Base-by-base conservation (phyloP, 2,888 invertebrate species). In the Plagodis pulveraria region DNA sequence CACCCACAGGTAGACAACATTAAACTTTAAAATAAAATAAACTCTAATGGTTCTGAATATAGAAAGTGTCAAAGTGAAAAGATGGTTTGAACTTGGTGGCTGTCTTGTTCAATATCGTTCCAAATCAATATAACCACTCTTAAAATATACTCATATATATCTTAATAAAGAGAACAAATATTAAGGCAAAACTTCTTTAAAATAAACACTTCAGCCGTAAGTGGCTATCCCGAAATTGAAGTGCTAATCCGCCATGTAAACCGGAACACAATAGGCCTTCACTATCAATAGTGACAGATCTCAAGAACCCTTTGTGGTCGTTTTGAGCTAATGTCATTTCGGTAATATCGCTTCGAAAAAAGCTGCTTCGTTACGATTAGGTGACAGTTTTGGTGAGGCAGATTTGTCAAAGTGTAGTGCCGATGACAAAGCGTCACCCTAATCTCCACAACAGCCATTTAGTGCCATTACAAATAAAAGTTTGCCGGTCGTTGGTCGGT, bases 401-500 rank as follows among this genome's bases (percentile, higher is more conserved):
- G 80, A 81, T 78, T 83, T 82, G 81, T 77, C 76, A 77, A 77
- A 79, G 71, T 69, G 71, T 68, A 76, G 78, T 80, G 79, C 68
- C 74, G 82, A 80, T 83, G 86, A 90, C 91, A 91, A 90, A 79
- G 87, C 83, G 77, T 78, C 81, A 84, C 86, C 84, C 82, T 91
- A 91, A 91, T 90, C 91, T 87, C 83, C 79, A 86, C 86, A 88
- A 90, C 88, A 91, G 87, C 86, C 90, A 91, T 91, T 91, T 91
- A 91, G 87, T 83, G 84, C 75, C 73, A 86, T 87, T 85, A 89
- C 90, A 90, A 89, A 91, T 91, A 92, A 87, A 89, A 91, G 89
- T 90, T 89, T 84, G 87, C 56, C 60, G 52, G 45, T 61, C 56
- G 60, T 78, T 86, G 78, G 78, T 64, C 70, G 77, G 72, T 74